Base-by-base conservation (phyloP, 2,888 invertebrate species). In the Caenorhabditis sp. region DNA sequence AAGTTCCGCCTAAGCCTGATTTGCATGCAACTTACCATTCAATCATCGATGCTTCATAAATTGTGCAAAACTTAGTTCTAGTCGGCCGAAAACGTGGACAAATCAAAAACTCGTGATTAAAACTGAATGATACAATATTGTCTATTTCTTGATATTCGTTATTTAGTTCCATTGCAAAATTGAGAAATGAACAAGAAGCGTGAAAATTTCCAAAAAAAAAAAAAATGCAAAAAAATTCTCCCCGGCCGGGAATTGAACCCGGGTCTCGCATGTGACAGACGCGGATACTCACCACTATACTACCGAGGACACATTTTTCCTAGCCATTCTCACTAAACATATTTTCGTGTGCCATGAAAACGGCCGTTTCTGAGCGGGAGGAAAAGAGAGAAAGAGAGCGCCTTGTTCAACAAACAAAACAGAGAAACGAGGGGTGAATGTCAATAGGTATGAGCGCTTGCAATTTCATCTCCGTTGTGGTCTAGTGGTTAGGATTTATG, bases 261-360 rank as follows among this genome's bases (percentile, higher is more conserved):
- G 76, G 74, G 76, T 76, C 76, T 77, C 77, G 75, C 76, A 79
- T 78, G 77, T 79, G 77, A 79, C 78, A 79, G 81, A 72, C 79
- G 76, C 76, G 76, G 71, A 78, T 77, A 79, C 77, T 78, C 66
- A 77, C 77, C 76, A 77, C 76, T 78, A 81, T 78, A 75, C 73
- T 53, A 67, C 53, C 62, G 67, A 62, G 67, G 58, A 64, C 71
- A 72, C 43, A 43, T 43, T 43, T 14, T 43, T 43, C 43, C 31
- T 10, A 6, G 5, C 10, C 31, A 31, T 10, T 31, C 31, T 31
- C 31, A 6, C 31, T 31, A 31, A 10, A 43, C 14, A 43, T 43
- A 43, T 43, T 43, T 43, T 5, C 14, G 14, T 43, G 43, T 4
- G 31, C 4, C 5, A 31, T 4, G 10, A 10, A 31, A 31, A 31